A percentile compares a stretch with the other conserved stretches of the same genome.
Evolutionary conservation across 2,797 vertebrate genomes (phyloP).

Genomic region (Chelonia mydas): DNA sequence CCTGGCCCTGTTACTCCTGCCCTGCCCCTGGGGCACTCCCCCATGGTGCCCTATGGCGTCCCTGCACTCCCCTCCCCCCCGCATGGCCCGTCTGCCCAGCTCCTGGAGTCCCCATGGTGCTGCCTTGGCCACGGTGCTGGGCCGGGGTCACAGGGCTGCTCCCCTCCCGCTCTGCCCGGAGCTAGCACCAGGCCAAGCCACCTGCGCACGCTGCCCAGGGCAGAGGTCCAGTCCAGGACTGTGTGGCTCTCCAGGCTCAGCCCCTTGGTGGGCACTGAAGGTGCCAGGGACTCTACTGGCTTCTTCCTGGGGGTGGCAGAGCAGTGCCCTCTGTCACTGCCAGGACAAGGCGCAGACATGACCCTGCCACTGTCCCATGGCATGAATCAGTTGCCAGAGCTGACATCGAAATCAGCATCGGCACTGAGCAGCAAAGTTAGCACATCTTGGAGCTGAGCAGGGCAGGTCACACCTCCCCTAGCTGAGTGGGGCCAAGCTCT

Average conservation of each 20-base stretch:
- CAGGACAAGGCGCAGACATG: neutral
- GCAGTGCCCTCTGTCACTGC: neutral
- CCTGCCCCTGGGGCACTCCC: accelerated
- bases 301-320: neutral
- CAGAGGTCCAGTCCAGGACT: neutral
- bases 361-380: neutral
- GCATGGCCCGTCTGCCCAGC: neutral
- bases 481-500: neutral
- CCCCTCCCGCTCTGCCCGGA: neutral
- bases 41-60: neutral
- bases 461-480: neutral
- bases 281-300: neutral
- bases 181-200: neutral
- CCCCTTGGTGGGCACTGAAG: neutral
- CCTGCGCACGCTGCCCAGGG: no score
- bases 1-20: neutral
- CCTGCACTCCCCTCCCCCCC: no score
- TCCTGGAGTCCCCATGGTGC: neutral
- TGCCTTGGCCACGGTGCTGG: neutral
- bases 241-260: neutral
- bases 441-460: no score
- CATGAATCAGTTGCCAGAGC: neutral
- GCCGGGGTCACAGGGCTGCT: neutral
- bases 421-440: neutral
- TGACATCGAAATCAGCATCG: neutral